Evolutionary conservation across 2,113 vertebrate genomes (phyloP), one percentile per base, ranked within the genome.

Genomic region (Apteryx mantelli): DNA sequence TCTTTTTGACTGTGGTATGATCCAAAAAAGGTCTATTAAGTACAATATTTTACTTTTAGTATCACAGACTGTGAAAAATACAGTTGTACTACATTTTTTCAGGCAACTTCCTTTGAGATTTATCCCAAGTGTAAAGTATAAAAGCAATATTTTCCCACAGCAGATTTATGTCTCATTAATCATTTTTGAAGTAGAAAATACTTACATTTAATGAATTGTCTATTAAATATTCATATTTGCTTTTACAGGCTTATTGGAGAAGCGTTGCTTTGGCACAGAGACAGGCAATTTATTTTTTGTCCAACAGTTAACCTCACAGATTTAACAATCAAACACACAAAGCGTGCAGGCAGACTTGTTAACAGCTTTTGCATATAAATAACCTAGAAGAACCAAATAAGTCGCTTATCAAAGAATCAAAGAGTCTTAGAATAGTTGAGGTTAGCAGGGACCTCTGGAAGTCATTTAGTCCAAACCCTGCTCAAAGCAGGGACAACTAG

Each of bases 181-280:
- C 2, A 12, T 58, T 76, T 94, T 79, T 84, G 24, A 91, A 90
- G 73, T 25, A 66, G 66, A 77, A 93, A 91, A 93, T 92, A 91
- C 22, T 91, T 93, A 79, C 5, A 66, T 61, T 60, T 86, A 84
- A 95, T 89, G 48, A 96, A 89, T 44, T 48, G 10, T 36, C 32
- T 84, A 68, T 87, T 86, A 95, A 83, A 94, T 91, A 95, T 95
- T 91, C 63, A 89, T 82, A 30, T 53, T 86, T 95, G 16, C 48
- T 82, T 91, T 95, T 78, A 86, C 34, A 88, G 11, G 40, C 36
- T 91, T 87, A 63, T 52, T 93, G 87, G 28, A 73, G 79, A 95
- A 96, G 71, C 26, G 46, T 42, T 71, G 34, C 40, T 92, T 90
- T 82, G 48, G 52, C 61, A 88, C 91, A 88, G 74, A 82, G 95